Base-by-base conservation (phyloP, 2,113 vertebrate species). In the Rhea americana region DNA sequence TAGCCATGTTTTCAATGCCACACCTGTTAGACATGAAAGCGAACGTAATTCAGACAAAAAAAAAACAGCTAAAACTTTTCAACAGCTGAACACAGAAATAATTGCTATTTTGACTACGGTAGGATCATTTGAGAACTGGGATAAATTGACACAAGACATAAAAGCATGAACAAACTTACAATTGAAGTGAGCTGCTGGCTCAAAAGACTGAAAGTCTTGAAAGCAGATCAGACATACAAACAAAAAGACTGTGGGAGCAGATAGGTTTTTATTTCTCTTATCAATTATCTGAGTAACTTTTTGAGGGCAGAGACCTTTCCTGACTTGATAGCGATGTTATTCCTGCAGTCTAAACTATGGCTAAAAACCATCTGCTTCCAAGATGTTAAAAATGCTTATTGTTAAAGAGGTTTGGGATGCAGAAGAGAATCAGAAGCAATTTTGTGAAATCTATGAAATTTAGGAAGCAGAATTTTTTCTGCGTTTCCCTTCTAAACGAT, bases 51-150 rank as follows among this genome's bases (percentile, higher is more conserved):
- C 72, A 70, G 50, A 16, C 50, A 37, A 53, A 10, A 21, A 65
- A 73, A 73, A 91, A 91, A 71, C 9, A 71, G 16, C 80, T 84
- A 13, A 50, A 93, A 85, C 41, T 93, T 91, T 91, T 70, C 58
- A 91, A 48, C 85, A 82, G 26, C 66, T n/a, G 45, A 94, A 74
- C 88, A 73, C 66, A 73, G 87, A 92, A 94, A 91, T 93, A 96
- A 96, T 95, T 96, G 89, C 67, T 94, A 6, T 93, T 95, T 93
- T 91, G 87, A 85, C 84, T 96, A 87, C 45, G 82, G 71, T 53
- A 83, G n/a, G 37, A 76, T 88, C 37, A 41, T 71, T 91, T 89
- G 88, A 95, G 91, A 90, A 82, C 7, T 17, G 62, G 76, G 73
- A 94, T 90, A 86, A 94, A 85, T 70, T 87, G 91, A 85, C 66